Conservation (phyloP, 1,140 invertebrate species). For the Drosophila pachea region DNA sequence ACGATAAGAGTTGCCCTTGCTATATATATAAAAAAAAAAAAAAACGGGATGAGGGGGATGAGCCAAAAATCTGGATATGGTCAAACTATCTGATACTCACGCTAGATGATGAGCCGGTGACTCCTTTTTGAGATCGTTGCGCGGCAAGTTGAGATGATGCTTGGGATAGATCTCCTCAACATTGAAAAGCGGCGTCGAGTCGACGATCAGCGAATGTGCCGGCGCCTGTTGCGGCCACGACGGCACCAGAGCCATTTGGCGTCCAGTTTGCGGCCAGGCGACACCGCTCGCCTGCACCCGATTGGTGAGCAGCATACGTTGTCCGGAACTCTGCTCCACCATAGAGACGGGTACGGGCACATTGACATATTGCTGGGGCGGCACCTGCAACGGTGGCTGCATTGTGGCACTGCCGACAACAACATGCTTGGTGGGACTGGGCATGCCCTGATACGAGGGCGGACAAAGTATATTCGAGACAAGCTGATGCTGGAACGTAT, state of each 20-base stretch:
- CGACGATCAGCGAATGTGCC: constrained; percentile 89
- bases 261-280: constrained; percentile 87
- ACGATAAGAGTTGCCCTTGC: constrained; percentile 78
- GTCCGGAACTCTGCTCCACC: constrained; percentile 85
- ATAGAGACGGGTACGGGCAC: constrained; percentile 89
- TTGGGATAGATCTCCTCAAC: constrained; percentile 80
- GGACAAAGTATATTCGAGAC: constrained; percentile 96
- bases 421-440: constrained; percentile 91
- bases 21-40: constrained; percentile 2
- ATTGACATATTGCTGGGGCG: constrained; percentile 90
- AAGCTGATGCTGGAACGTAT: constrained; percentile 91
- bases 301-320: constrained; percentile 86
- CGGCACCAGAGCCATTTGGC: constrained; percentile 92
- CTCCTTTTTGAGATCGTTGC: constrained; percentile 78
- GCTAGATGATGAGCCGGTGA: constrained; percentile 78
- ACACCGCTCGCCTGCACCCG: constrained; percentile 84
- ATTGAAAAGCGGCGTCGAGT: constrained; percentile 86
- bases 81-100: constrained; percentile 45
- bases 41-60: not conserved
- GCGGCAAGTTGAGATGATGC: constrained; percentile 78
- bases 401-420: constrained; percentile 88
- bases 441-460: constrained; percentile 89
- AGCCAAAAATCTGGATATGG: not conserved
- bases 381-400: constrained; percentile 81
- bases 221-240: constrained; percentile 91